Conservation (phyloP, 1,140 invertebrate genomes). For the Aphidius gifuensis region DNA sequence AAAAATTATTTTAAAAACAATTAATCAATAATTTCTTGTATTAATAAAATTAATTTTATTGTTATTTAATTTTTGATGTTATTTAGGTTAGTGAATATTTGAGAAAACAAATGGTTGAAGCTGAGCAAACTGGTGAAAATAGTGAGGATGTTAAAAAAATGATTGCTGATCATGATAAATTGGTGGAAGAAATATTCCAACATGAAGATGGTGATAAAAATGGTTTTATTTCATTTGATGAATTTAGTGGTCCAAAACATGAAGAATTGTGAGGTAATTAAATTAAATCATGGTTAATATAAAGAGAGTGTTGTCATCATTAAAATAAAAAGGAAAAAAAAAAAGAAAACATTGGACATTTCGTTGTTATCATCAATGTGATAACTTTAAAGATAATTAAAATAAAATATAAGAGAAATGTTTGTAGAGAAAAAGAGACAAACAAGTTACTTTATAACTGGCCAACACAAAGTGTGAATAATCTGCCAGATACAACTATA, state of each 20-base stretch:
- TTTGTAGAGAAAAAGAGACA: no score
- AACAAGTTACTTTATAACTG: constrained; percentile 11
- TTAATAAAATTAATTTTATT: neutral
- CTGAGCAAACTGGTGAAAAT: constrained; percentile 60
- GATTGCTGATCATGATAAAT: constrained; percentile 85
- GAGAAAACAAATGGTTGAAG: constrained; percentile 84
- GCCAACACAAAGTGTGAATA: neutral
- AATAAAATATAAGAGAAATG: no score
- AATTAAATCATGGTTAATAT: neutral
- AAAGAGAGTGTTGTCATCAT: neutral
- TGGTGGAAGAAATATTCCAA: constrained; percentile 94
- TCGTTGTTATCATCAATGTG: no score
- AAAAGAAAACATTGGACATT: no score
- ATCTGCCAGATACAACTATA: neutral
- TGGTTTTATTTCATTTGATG: constrained; percentile 91
- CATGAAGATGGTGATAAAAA: constrained; percentile 95
- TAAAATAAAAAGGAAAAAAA: no score
- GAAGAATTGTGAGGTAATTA: constrained; percentile 79
- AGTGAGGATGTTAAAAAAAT: constrained; percentile 81
- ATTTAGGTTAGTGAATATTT: constrained; percentile 82
- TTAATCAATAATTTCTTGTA: no score
- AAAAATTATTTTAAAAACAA: neutral
- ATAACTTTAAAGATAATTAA: no score
- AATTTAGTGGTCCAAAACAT: constrained; percentile 95
- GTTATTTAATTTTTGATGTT: neutral